A percentile compares a stretch with the other conserved stretches of the same genome.
These are phyloP conservation scores for Epicampocera succincta DNA, from an alignment of 2,888 invertebrate genomes.

Conservation along the genomic window DNA sequence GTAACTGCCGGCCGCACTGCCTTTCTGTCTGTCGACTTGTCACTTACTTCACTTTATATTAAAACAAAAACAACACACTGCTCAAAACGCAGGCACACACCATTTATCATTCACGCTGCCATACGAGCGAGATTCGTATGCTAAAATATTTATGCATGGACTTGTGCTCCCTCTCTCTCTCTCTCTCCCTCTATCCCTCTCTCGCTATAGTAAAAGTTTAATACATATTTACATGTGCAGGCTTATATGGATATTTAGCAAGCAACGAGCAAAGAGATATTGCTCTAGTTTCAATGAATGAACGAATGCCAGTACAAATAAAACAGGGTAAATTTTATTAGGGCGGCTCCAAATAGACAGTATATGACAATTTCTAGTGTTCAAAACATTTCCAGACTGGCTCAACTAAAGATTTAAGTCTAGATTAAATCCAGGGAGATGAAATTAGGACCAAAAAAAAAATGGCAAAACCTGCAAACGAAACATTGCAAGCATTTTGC, in stretches of 20 bases:
- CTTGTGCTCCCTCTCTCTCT: no score
- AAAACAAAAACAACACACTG: not conserved
- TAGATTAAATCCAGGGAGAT: no score
- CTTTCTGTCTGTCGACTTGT: slow-evolving; percentile 11
- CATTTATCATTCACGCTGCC: not conserved
- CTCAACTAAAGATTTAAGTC: no score
- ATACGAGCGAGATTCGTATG: not conserved
- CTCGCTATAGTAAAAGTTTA: not conserved
- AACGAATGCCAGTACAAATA: not conserved
- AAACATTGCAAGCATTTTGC: no score
- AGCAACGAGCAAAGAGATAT: slow-evolving; percentile 13
- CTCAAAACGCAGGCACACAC: not conserved
- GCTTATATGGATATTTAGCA: slow-evolving; percentile 4
- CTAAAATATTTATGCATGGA: slow-evolving; percentile 6
- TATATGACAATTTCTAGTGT: not conserved
- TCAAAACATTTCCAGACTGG: no score
- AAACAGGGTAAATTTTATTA: not conserved
- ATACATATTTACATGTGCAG: not conserved
- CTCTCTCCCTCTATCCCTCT: no score
- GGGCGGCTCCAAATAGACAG: no score
- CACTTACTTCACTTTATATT: slow-evolving; percentile 30
- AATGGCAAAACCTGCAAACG: no score
- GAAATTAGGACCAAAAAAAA: no score
- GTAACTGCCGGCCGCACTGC: not conserved
- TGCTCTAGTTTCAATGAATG: slow-evolving; percentile 55